Percentiles rank a stretch among this genome's conserved stretches.
These are phyloP conservation scores for Cyclophora albipunctata DNA, from an alignment of 2,888 invertebrate species.

Conservation along the genomic window DNA sequence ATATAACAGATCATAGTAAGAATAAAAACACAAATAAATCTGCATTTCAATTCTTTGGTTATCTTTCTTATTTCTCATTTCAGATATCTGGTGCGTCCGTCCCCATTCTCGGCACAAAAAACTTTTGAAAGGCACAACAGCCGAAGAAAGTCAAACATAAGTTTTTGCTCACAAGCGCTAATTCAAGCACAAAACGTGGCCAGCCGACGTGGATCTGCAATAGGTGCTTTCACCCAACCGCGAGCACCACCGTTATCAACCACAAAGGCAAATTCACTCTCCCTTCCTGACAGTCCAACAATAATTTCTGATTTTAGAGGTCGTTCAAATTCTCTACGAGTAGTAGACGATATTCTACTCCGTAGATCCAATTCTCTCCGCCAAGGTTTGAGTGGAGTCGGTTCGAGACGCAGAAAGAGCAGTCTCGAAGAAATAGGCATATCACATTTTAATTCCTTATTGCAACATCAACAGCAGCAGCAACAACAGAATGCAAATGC, in stretches of 20 bases:
- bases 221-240: slow-evolving; percentile 77
- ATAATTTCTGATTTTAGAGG: slow-evolving; percentile 86
- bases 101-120: slow-evolving; percentile 96
- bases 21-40: too few species aligned
- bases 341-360: slow-evolving; percentile 89
- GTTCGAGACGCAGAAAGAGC: slow-evolving; percentile 83
- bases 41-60: too few species aligned
- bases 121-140: slow-evolving; percentile 95
- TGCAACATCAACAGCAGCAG: slow-evolving; percentile 73
- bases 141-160: slow-evolving; percentile 91
- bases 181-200: slow-evolving; percentile 71
- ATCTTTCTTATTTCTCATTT: slow-evolving; percentile 19
- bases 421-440: slow-evolving; percentile 91
- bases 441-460: slow-evolving; percentile 83
- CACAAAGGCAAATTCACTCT: slow-evolving; percentile 91
- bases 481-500: slow-evolving; percentile 82
- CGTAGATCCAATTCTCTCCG: slow-evolving; percentile 89
- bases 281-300: slow-evolving; percentile 91
- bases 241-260: slow-evolving; percentile 86
- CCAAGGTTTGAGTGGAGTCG: slow-evolving; percentile 83
- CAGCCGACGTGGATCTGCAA: slow-evolving; percentile 82
- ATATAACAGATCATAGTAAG: too few species aligned
- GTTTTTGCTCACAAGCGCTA: slow-evolving; percentile 88
- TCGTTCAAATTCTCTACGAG: slow-evolving; percentile 89
- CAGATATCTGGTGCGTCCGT: slow-evolving; percentile 94